phyloP scores from a whole-genome alignment of 2,797 vertebrate species.

The Rhodeus uyekii region DNA sequence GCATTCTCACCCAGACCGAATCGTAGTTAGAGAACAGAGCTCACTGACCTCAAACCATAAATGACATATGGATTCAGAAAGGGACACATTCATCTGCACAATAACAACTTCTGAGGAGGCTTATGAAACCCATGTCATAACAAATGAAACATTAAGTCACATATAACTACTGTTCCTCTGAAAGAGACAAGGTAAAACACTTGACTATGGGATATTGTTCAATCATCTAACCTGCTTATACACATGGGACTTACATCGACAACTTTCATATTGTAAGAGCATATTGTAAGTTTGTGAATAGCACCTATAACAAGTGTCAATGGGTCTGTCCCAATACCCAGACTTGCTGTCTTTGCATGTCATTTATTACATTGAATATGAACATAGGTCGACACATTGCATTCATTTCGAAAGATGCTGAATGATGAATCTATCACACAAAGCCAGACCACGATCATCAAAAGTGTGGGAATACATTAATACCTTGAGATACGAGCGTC shows the following conservation, averaged over 20 bases:
- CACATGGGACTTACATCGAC: neutral
- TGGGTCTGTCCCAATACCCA: neutral
- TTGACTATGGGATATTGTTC: neutral
- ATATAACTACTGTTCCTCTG: neutral
- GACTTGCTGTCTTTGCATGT: neutral
- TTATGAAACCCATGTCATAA: neutral
- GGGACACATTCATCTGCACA: neutral
- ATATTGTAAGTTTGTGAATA: too few species aligned
- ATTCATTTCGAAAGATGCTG: too few species aligned
- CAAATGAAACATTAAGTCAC: neutral
- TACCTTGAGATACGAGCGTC: too few species aligned
- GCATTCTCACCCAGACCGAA: neutral
- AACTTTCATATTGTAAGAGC: neutral
- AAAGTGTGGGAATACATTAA: too few species aligned
- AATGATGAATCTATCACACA: too few species aligned
- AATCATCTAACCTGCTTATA: neutral
- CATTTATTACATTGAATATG: too few species aligned
- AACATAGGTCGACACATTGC: too few species aligned
- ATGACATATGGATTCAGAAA: neutral
- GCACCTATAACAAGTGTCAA: neutral
- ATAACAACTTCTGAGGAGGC: neutral
- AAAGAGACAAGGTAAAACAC: neutral
- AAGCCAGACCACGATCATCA: too few species aligned
- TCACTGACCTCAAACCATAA: conserved; percentile 10
- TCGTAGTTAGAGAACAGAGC: neutral